These are phyloP conservation scores for Dipodomys merriami DNA, from an alignment of 2,113 vertebrate genomes.

Conservation along the genomic window DNA sequence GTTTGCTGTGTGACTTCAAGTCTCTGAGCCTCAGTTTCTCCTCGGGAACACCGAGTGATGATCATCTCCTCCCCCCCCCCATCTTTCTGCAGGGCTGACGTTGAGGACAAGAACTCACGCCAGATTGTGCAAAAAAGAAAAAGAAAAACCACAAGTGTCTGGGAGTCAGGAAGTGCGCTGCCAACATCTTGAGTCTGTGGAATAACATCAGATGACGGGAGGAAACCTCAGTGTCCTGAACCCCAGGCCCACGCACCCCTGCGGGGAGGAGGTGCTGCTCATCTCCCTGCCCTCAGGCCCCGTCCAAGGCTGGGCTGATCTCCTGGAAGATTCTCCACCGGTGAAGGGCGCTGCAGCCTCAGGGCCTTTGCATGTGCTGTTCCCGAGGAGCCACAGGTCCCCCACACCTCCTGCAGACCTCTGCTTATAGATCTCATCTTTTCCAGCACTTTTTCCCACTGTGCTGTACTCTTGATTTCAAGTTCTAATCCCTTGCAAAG, in stretches of 20 bases:
- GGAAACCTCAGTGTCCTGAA: not conserved
- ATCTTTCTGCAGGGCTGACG: too few species aligned
- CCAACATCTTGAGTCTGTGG: not conserved
- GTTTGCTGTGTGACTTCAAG: not conserved
- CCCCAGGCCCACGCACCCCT: not conserved
- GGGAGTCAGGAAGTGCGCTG: not conserved
- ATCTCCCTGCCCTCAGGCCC: too few species aligned
- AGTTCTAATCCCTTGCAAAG: too few species aligned
- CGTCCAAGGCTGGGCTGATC: too few species aligned
- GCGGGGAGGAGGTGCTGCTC: too few species aligned
- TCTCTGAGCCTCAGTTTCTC: slow-evolving; percentile 13
- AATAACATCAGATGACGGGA: not conserved
- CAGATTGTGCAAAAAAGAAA: not conserved
- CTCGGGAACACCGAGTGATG: not conserved
- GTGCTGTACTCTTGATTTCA: too few species aligned
- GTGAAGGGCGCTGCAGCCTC: not conserved
- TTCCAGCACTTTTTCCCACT: too few species aligned
- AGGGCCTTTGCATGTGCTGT: not conserved
- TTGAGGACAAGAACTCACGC: not conserved
- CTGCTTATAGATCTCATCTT: not conserved
- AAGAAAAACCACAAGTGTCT: not conserved
- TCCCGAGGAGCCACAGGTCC: not conserved
- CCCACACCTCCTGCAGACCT: not conserved
- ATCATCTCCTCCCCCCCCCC: not conserved
- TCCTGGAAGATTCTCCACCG: too few species aligned